These are phyloP conservation scores for Lypha dubia DNA, from an alignment of 2,888 invertebrate species.

Conservation along the genomic window DNA sequence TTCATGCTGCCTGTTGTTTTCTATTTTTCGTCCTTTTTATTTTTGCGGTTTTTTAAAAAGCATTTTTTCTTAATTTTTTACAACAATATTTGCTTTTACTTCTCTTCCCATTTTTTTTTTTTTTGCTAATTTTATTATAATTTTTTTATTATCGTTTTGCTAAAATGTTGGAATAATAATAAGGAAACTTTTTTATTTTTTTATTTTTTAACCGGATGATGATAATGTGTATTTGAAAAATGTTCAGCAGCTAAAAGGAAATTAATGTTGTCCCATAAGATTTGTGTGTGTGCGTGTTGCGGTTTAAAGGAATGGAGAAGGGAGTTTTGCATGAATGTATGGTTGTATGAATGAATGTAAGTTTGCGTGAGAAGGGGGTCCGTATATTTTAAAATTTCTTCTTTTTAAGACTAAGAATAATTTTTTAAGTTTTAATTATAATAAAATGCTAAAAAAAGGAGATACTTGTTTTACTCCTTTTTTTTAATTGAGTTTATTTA, in stretches of 20 bases:
- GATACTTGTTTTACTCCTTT: slow-evolving; percentile 42
- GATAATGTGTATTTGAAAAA: slow-evolving; percentile 9
- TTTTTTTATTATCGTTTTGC: not conserved
- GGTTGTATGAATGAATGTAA: slow-evolving; percentile 1
- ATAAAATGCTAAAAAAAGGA: slow-evolving; percentile 55
- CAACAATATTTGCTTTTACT: slow-evolving; percentile 39
- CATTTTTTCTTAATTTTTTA: slow-evolving; percentile 31
- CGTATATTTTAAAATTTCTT: slow-evolving; percentile 9
- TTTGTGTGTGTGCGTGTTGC: too few species aligned
- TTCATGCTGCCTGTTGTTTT: slow-evolving; percentile 39
- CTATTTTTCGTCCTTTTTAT: slow-evolving; percentile 17
- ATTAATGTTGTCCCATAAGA: slow-evolving; percentile 5
- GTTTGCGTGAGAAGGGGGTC: not conserved
- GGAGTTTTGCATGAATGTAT: not conserved
- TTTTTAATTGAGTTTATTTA: not conserved
- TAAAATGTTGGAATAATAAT: slow-evolving; percentile 1
- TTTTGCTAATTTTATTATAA: slow-evolving; percentile 36
- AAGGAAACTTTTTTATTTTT: too few species aligned
- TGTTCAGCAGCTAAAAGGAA: slow-evolving; percentile 1
- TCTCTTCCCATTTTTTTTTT: not conserved
- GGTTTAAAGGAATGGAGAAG: not conserved
- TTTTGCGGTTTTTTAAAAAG: slow-evolving; percentile 18
- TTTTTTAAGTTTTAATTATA: slow-evolving; percentile 53
- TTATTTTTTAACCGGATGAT: slow-evolving; percentile 19
- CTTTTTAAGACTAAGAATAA: slow-evolving; percentile 54